Evolutionary conservation across 2,113 vertebrate genomes (phyloP), one percentile per base, ranked within the genome.

Genomic region (Vicugna pacos): DNA sequence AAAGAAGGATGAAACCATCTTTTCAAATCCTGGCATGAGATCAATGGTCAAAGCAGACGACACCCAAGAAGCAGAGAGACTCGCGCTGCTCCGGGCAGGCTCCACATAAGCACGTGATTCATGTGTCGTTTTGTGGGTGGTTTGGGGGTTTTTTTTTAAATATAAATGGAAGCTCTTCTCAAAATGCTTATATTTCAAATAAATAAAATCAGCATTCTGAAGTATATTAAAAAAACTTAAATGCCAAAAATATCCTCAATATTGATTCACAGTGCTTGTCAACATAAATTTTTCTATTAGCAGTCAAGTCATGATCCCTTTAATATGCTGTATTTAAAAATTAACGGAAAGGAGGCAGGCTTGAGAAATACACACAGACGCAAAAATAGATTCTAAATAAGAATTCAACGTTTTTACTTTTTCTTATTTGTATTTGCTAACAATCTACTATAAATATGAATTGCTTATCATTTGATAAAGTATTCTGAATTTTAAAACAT

Each of bases 41-140:
- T 28, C 7, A 22, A 52, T 13, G 14, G 13, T 60, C 26, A 52
- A 75, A 46, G 65, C 6, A 54, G 50, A 54, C 2, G 16, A 38
- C 8, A 19, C 14, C 2, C 20, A 20, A 6, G n/a, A 56, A 60
- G 38, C 38, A 42, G 75, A 35, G 15, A 42, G 62, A 14, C 10
- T 3, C 4, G 62, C 13, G 0, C 1, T 0, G 4, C 14, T 84
- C 85, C 54, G 32, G 11, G 28, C 50, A 20, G 32, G 3, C 20
- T 14, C 10, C 32, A 7, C 5, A 0, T 1, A 26, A 1, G 9
- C 42, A 24, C 3, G 2, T 2, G 10, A 13, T 3, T 22, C 15
- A 19, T 7, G 22, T 3, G 19, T 16, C 26, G 32, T 6, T 77
- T 52, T 19, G 56, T n/a, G 38, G 17, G 48, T 2, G 38, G 11